Percentiles rank a stretch among this genome's conserved stretches.
Conservation (phyloP, 2,113 vertebrate species). For the Mesembrinibis cayennensis region DNA sequence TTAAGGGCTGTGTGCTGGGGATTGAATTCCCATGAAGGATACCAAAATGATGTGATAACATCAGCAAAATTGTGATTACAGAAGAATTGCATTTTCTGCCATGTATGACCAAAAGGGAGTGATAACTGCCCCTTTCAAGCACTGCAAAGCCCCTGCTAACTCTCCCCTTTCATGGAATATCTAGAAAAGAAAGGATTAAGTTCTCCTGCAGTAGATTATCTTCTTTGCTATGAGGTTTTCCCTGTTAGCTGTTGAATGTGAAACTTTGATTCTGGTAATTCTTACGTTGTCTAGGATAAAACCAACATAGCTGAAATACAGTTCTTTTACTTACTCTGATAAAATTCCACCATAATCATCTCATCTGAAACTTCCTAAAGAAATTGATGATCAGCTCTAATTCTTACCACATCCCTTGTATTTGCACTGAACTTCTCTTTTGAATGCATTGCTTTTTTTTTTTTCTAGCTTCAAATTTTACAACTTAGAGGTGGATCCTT, state of each 20-base stretch:
- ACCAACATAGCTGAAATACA: background rate
- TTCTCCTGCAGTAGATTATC: background rate
- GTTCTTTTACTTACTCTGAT: background rate
- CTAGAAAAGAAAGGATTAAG: background rate
- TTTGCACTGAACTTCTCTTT: background rate
- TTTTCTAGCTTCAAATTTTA: background rate
- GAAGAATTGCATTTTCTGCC: background rate
- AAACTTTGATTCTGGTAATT: background rate
- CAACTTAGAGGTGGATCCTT: background rate
- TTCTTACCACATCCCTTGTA: background rate
- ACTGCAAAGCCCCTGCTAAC: background rate
- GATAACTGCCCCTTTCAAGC: background rate
- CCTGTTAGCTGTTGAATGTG: background rate
- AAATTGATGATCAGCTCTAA: background rate
- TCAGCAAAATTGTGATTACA: background rate
- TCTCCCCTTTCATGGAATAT: background rate
- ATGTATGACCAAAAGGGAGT: background rate
- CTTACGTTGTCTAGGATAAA: background rate
- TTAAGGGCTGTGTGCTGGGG: background rate
- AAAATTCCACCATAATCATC: background rate
- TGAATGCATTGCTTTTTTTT: background rate
- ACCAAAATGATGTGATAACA: background rate
- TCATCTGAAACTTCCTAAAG: background rate
- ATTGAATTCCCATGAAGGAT: background rate
- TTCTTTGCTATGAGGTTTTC: background rate